A percentile compares a stretch with the other conserved stretches of the same genome.
These are phyloP conservation scores for Ochropacha duplaris DNA, from an alignment of 2,888 invertebrate genomes.

Conservation along the genomic window DNA sequence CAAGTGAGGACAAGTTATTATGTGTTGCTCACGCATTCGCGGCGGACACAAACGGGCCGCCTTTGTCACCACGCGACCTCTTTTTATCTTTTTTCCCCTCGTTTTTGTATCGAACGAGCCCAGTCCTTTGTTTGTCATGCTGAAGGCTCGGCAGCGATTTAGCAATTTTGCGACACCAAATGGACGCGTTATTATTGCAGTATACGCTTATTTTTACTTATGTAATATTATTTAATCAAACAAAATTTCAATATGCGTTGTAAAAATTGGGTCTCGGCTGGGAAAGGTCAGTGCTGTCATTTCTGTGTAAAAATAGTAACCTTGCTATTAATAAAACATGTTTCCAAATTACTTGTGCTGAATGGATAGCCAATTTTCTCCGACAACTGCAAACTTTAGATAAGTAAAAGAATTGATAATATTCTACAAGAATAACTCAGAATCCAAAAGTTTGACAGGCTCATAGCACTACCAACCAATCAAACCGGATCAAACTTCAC, in stretches of 20 bases:
- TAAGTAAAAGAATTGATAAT: neutral
- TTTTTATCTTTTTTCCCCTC: conserved; percentile 26
- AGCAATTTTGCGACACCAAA: conserved; percentile 45
- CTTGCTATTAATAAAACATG: too few species aligned
- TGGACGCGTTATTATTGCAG: conserved; percentile 38
- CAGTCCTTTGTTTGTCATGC: conserved; percentile 14
- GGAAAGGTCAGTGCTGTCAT: neutral
- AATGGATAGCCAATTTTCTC: neutral
- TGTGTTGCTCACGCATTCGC: conserved; percentile 42
- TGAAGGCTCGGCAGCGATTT: conserved; percentile 42
- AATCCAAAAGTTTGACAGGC: neutral
- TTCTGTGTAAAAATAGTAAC: too few species aligned
- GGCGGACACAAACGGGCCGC: conserved; percentile 23
- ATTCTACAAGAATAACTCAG: neutral
- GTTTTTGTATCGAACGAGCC: conserved; percentile 1
- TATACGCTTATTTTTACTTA: conserved; percentile 33
- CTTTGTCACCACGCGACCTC: conserved; percentile 31
- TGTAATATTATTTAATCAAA: conserved; percentile 17
- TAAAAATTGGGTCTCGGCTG: neutral
- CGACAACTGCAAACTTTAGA: neutral
- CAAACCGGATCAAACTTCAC: neutral
- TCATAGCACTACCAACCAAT: neutral
- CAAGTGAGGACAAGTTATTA: conserved; percentile 29
- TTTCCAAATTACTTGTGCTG: too few species aligned
- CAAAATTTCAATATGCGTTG: conserved; percentile 27